Evolutionary conservation across 1,140 invertebrate genomes (phyloP).

Genomic region (Scaptodrosophila lebanonensis): DNA sequence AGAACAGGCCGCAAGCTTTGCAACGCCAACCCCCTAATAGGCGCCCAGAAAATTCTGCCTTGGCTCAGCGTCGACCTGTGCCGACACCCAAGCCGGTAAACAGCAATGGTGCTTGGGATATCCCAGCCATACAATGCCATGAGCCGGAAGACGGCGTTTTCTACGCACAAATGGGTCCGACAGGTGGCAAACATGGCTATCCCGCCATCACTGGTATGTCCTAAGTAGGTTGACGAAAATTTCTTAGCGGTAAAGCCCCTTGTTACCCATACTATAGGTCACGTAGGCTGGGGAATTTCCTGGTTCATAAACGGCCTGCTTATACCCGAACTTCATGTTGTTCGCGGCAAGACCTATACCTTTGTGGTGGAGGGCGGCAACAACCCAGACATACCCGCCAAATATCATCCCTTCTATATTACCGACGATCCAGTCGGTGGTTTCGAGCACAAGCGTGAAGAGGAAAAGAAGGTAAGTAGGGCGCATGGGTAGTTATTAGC

Average conservation of each 20-base stretch:
- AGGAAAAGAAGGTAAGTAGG: slow-evolving; percentile 85
- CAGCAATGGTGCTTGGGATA: slow-evolving; percentile 85
- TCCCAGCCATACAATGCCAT: slow-evolving; percentile 90
- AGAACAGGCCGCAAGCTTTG: slow-evolving; percentile 55
- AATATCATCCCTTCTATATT: slow-evolving; percentile 97
- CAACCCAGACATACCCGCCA: slow-evolving; percentile 86
- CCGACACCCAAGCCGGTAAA: slow-evolving; percentile 83
- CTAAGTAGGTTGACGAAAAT: not conserved
- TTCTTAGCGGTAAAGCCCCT: not conserved
- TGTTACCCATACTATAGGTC: slow-evolving; percentile 79
- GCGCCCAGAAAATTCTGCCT: slow-evolving; percentile 40
- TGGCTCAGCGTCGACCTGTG: slow-evolving; percentile 66
- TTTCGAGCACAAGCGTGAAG: slow-evolving; percentile 89
- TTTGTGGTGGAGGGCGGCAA: slow-evolving; percentile 93
- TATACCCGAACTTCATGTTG: slow-evolving; percentile 94
- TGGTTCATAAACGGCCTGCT: slow-evolving; percentile 95
- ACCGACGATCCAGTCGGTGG: slow-evolving; percentile 95
- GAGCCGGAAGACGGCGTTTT: slow-evolving; percentile 93
- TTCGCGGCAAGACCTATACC: slow-evolving; percentile 92
- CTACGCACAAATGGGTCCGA: slow-evolving; percentile 94
- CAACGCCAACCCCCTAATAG: slow-evolving; percentile 42
- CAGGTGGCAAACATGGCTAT: slow-evolving; percentile 91
- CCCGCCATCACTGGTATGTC: slow-evolving; percentile 87
- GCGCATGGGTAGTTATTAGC: not conserved
- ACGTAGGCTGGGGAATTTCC: slow-evolving; percentile 94